phyloP scores from a whole-genome alignment of 2,888 invertebrate genomes.

The Torymus texanus region DNA sequence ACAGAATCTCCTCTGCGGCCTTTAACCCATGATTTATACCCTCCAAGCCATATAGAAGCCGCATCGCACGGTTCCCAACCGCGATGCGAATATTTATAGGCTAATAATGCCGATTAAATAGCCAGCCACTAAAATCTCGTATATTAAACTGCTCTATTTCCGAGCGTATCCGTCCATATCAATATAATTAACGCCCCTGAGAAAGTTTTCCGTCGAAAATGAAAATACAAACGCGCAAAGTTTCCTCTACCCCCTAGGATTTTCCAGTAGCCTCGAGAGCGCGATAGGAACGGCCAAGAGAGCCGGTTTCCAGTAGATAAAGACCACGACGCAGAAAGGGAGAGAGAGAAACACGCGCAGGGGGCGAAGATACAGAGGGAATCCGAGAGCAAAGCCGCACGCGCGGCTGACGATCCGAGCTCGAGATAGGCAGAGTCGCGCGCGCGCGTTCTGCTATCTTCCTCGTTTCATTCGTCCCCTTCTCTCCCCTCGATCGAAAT shows the following conservation, averaged over 20 bases:
- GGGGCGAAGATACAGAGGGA: neutral
- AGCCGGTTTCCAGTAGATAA: slow-evolving; percentile 8
- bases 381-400: slow-evolving; percentile 16
- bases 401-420: neutral
- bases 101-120: too few relatives aligned
- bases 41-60: too few relatives aligned
- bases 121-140: too few relatives aligned
- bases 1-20: too few relatives aligned
- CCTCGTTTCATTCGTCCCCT: slow-evolving; percentile 1
- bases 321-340: neutral
- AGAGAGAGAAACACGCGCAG: neutral
- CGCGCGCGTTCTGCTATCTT: slow-evolving; percentile 3
- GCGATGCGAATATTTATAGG: too few relatives aligned
- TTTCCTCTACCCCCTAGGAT: neutral
- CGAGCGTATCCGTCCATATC: neutral
- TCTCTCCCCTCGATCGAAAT: neutral
- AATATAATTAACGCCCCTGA: neutral
- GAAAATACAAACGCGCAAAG: neutral
- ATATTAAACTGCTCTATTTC: too few relatives aligned
- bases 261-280: slow-evolving; percentile 8
- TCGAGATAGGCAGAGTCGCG: slow-evolving; percentile 3
- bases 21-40: too few relatives aligned
- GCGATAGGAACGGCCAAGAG: neutral
- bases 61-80: too few relatives aligned
- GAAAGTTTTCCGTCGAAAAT: neutral